A percentile compares a stretch with the other conserved stretches of the same genome.
Evolutionary conservation across 2,888 invertebrate genomes (phyloP).

Genomic region (Luperina nickerlii): DNA sequence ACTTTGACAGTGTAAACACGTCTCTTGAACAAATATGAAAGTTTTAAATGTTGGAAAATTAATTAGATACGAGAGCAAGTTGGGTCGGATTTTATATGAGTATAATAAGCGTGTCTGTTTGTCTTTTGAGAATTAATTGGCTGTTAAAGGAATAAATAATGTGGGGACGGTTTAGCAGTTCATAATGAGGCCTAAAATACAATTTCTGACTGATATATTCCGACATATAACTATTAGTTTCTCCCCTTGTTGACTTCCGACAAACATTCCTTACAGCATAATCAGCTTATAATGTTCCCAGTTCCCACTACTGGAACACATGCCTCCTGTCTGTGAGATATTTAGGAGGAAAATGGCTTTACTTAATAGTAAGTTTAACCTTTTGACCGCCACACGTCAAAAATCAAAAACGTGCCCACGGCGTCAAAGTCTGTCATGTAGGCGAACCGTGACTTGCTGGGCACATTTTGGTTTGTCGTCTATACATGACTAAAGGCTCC

Average conservation of each 20-base stretch:
- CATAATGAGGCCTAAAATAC: slow-evolving; percentile 11
- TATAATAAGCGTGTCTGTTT: slow-evolving; percentile 43
- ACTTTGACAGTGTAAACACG: slow-evolving; percentile 68
- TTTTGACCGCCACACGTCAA: too few species aligned
- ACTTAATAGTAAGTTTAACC: background rate
- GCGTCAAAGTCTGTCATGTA: too few species aligned
- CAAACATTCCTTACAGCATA: background rate
- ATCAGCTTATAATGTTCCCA: background rate
- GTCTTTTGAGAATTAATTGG: slow-evolving; percentile 56
- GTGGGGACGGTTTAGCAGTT: slow-evolving; percentile 28
- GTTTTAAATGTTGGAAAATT: slow-evolving; percentile 68
- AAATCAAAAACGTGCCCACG: too few species aligned
- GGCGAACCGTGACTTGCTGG: too few species aligned
- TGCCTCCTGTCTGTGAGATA: background rate
- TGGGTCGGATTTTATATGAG: slow-evolving; percentile 55
- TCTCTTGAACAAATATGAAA: slow-evolving; percentile 66
- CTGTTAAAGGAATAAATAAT: slow-evolving; percentile 47
- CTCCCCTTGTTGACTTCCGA: background rate
- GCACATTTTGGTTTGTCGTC: too few species aligned
- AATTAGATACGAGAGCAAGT: slow-evolving; percentile 57
- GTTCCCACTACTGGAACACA: background rate
- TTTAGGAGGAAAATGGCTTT: background rate
- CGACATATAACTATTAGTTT: background rate
- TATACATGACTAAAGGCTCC: too few species aligned
- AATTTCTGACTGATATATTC: background rate